Evolutionary conservation across 2,113 vertebrate genomes (phyloP), one percentile per base, ranked within the genome.

Genomic region (Pseudolaguvia tuberculata): DNA sequence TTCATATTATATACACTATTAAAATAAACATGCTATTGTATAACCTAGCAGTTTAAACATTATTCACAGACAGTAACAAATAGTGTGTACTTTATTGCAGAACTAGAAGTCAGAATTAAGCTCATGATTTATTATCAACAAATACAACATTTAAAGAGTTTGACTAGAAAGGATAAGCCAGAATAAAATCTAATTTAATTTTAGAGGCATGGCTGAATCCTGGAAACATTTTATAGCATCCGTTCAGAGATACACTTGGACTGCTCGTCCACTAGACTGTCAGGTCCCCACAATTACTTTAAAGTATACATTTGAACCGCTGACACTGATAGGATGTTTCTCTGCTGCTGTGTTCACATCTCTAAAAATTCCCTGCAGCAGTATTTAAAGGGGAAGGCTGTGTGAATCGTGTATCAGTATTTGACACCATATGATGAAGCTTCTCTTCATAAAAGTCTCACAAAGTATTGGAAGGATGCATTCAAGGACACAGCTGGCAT

Each of bases 361-460:
- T 52, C 72, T 74, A 58, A 74, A 65, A 74, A 63, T 53, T 51
- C 29, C 59, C 31, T 65, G 51, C 48, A 65, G 23, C 3, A 48
- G 45, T 20, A 25, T 69, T 59, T 76, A 31, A 68, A 76, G 14
- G 39, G 20, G 35, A 45, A 56, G 39, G 29, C 23, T 67, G 52
- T 21, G 17, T 57, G 35, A 27, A 12, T 70, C n/a, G 29, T 52
- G 56, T 61, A 48, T 35, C 47, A 39, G 20, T 70, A n/a, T 77
- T 27, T 59, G 58, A 20, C 47, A 75, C 39, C 39, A 23, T 21
- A 31, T 21, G 63, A 53, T 23, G n/a, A 74, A 6, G 35, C 72
- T 65, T 14, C 11, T 42, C 13, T 31, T 25, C 31, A 51, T 1
- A 20, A 42, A 67, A 25, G 23, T 55, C 52, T 65, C 31, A 31